Evolutionary conservation across 2,888 invertebrate genomes (phyloP), one percentile per base, ranked within the genome.

Genomic region (Netelia virgata): DNA sequence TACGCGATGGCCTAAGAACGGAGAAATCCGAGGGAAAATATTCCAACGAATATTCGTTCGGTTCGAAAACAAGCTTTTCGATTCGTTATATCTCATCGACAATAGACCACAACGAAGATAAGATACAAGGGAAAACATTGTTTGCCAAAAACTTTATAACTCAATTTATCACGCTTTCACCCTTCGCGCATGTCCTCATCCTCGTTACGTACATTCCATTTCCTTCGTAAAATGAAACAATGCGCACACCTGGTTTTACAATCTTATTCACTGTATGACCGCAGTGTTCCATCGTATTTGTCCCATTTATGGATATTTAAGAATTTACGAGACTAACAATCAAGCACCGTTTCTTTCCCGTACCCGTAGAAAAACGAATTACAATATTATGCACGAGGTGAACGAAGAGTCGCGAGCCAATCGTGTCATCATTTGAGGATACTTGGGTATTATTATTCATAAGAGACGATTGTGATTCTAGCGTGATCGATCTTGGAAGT

Each of bases 401-500:
- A 69, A 73, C n/a, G 11, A 28, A 61, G 28, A 9, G 14, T 59
- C 80, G 20, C 36, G 59, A 16, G 43, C 18, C 43, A 69, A 68
- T 69, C 16, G 16, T 50, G 20, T 47, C 14, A 11, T 50, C 14
- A 50, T 5, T 20, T 14, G 16, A n/a, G 18, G 10, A 57, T 18
- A 10, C 28, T 61, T 61, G 14, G 61, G n/a, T n/a, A 61, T 73
- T 16, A 23, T 5, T 3, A 28, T 28, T 50, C 9, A n/a, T 6
- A n/a, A 16, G 55, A 61, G 18, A 16, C 6, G 16, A 28, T 14
- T 36, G 55, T 36, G 63, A 69, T 41, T 72, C 57, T 14, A 10
- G 47, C 9, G 64, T 59, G 74, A 79, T 74, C 50, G 70, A 57
- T 57, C 79, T 47, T n/a, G 64, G 53, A 79, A 78, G 75, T 47